Evolutionary conservation across 2,888 invertebrate species (phyloP).

Genomic region (Therioaphis trifolii): DNA sequence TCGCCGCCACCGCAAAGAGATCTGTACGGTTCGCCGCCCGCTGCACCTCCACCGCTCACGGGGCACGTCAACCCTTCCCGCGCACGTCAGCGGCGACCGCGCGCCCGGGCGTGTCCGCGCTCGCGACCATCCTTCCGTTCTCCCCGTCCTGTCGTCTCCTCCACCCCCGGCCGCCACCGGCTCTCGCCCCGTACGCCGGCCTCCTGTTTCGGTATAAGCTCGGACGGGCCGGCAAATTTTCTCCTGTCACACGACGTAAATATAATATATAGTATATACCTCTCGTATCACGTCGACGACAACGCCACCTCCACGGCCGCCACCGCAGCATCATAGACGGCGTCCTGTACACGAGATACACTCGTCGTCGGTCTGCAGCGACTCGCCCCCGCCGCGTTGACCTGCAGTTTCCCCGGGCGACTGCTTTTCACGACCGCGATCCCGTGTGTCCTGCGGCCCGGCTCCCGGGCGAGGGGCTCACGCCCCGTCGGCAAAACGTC

Average conservation of each 20-base stretch:
- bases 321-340: no score
- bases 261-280: no score
- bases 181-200: no score
- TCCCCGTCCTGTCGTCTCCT: background rate
- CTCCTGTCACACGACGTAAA: no score
- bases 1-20: background rate
- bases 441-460: no score
- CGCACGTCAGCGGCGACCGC: no score
- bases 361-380: background rate
- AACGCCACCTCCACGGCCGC: background rate
- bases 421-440: no score
- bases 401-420: no score
- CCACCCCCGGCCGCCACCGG: background rate
- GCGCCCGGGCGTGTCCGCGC: background rate
- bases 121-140: no score
- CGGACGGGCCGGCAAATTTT: background rate
- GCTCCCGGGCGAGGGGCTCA: no score
- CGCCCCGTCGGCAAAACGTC: no score
- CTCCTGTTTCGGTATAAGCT: no score
- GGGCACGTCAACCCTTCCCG: constrained; percentile 28
- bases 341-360: background rate
- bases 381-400: background rate
- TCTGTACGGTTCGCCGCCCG: background rate
- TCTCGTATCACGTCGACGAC: background rate
- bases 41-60: background rate